Evolutionary conservation across 2,888 invertebrate species (phyloP).

Genomic region (Ichneumon xanthorius): DNA sequence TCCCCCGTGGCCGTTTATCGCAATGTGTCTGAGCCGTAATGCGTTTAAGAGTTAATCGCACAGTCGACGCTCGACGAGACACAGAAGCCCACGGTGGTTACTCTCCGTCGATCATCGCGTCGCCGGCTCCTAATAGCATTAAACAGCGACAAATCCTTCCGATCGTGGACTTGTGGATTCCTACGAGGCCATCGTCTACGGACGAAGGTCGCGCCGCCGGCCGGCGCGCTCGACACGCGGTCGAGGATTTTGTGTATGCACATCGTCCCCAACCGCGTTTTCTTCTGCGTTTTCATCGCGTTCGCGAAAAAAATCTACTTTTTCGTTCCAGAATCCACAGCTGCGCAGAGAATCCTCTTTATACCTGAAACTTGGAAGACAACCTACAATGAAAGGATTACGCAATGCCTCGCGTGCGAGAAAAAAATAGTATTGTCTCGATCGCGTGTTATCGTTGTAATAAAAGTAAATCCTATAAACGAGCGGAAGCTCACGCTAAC

Average conservation of each 20-base stretch:
- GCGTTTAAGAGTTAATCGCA: constrained; percentile 66
- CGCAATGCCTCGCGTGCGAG: not conserved
- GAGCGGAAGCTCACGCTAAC: not conserved
- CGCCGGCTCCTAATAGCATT: constrained; percentile 54
- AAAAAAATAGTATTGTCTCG: not conserved
- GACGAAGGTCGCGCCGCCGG: constrained; percentile 1
- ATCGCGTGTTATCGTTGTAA: not conserved
- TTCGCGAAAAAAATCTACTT: not conserved
- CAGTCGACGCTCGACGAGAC: constrained; percentile 30
- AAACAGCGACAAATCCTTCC: constrained; percentile 48
- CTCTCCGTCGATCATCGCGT: constrained; percentile 13
- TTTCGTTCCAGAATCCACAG: not conserved
- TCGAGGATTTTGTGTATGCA: not conserved
- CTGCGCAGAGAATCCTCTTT: not conserved
- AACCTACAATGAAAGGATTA: not conserved
- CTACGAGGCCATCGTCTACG: constrained; percentile 13
- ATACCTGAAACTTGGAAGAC: not conserved
- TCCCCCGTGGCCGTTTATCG: constrained; percentile 1
- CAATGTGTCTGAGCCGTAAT: constrained; percentile 65
- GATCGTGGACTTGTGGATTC: constrained; percentile 60
- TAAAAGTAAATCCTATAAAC: not conserved
- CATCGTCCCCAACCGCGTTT: not conserved
- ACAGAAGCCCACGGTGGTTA: constrained; percentile 53
- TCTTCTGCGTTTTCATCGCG: not conserved
- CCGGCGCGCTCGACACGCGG: not conserved